Conservation (phyloP, 2,797 vertebrate species). For the Sebastes oblongus region DNA sequence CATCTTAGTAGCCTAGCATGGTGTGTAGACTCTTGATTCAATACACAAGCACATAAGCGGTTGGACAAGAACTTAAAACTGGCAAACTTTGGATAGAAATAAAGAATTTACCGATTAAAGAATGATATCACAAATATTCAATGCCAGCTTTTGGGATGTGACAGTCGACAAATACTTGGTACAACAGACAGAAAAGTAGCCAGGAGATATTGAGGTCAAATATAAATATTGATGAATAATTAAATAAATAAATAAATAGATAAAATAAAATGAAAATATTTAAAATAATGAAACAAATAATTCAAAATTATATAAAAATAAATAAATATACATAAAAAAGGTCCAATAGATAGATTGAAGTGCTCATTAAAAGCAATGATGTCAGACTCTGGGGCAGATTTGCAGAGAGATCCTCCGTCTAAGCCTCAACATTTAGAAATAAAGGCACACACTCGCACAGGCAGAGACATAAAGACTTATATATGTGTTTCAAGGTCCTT, state of each 20-base stretch:
- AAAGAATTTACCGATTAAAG: background rate
- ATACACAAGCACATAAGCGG: background rate
- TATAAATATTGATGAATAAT: background rate
- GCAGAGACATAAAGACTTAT: background rate
- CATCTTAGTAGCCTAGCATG: background rate
- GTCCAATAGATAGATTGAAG: constrained; percentile 13
- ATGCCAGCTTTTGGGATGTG: background rate
- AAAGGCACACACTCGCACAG: background rate
- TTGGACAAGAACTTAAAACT: background rate
- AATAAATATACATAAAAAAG: no score
- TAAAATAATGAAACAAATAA: no score
- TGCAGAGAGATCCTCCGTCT: background rate
- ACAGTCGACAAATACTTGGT: background rate
- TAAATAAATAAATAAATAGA: background rate
- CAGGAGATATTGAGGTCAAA: background rate
- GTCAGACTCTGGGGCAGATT: constrained; percentile 22
- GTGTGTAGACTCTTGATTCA: background rate
- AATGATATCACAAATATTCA: background rate
- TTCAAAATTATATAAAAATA: fast-evolving
- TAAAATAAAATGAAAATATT: no score
- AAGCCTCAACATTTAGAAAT: constrained; percentile 12
- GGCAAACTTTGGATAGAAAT: no score
- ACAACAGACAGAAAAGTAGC: background rate
- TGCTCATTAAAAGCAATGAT: constrained; percentile 60
- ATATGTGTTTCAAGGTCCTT: background rate